Conservation (phyloP, 1,140 invertebrate genomes). For the Sinonovacula constricta region DNA sequence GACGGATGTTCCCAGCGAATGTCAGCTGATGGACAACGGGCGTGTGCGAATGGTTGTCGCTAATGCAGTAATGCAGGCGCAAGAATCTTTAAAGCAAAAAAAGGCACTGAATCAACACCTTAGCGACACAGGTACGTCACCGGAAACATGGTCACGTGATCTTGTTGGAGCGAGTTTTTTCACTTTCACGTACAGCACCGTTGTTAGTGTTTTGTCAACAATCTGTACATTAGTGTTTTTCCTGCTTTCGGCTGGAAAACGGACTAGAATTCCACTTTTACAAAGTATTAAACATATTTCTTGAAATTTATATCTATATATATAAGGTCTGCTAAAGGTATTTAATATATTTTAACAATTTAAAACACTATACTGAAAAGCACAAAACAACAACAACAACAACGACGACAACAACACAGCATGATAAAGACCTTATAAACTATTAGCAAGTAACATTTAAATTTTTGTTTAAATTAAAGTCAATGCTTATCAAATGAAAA, state of each 20-base stretch:
- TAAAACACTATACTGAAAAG: no score
- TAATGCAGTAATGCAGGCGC: slow-evolving; percentile 19
- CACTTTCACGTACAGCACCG: no score
- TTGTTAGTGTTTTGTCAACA: not conserved
- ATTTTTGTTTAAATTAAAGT: no score
- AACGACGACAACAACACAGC: no score
- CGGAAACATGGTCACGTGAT: not conserved
- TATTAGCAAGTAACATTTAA: no score
- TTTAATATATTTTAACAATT: no score
- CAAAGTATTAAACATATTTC: not conserved
- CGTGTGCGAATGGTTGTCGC: slow-evolving; percentile 29
- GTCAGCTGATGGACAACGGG: slow-evolving; percentile 9
- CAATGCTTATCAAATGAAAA: no score
- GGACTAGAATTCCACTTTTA: not conserved
- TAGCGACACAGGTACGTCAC: slow-evolving; percentile 22
- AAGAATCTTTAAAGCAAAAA: not conserved
- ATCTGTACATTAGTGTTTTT: not conserved
- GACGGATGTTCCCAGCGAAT: slow-evolving; percentile 10
- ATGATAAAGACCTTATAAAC: no score
- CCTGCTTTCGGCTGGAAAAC: not conserved
- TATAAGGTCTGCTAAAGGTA: no score
- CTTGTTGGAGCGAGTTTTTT: not conserved
- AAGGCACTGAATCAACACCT: slow-evolving; percentile 40
- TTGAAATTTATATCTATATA: no score
- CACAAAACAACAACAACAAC: no score